Evolutionary conservation across 2,797 vertebrate species (phyloP).

Genomic region (Oreortyx pictus): DNA sequence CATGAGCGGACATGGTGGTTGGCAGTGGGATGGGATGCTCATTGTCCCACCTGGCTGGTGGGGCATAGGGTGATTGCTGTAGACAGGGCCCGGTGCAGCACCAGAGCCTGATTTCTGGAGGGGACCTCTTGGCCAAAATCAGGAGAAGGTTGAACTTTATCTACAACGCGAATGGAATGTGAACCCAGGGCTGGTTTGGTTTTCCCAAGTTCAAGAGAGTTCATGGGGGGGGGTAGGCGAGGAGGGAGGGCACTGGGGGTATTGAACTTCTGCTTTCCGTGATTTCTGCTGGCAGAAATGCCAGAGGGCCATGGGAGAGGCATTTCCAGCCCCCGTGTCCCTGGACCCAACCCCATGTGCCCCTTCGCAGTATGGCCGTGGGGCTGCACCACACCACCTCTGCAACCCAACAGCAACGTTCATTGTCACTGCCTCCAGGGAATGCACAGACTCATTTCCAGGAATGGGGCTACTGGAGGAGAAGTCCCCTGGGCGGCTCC

Average conservation of each 20-base stretch:
- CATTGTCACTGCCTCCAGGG: background rate
- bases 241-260: background rate
- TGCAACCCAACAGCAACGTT: background rate
- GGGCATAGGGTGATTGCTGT: too few relatives aligned
- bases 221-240: background rate
- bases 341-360: background rate
- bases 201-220: constrained; percentile 40
- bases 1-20: too few relatives aligned
- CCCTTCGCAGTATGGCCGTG: background rate
- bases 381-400: background rate
- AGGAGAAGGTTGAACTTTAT: constrained; percentile 44
- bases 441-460: constrained; percentile 36
- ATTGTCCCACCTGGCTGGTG: background rate
- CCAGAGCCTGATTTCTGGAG: background rate
- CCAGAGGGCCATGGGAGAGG: background rate
- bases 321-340: background rate
- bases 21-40: rapidly evolving
- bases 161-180: background rate
- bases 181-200: background rate
- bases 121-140: constrained; percentile 23
- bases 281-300: background rate
- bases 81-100: rapidly evolving
- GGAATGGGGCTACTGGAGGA: constrained; percentile 45
- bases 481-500: constrained; percentile 42
- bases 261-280: background rate